Evolutionary conservation across 2,113 vertebrate genomes (phyloP).

Genomic region (Hippocampus comes): DNA sequence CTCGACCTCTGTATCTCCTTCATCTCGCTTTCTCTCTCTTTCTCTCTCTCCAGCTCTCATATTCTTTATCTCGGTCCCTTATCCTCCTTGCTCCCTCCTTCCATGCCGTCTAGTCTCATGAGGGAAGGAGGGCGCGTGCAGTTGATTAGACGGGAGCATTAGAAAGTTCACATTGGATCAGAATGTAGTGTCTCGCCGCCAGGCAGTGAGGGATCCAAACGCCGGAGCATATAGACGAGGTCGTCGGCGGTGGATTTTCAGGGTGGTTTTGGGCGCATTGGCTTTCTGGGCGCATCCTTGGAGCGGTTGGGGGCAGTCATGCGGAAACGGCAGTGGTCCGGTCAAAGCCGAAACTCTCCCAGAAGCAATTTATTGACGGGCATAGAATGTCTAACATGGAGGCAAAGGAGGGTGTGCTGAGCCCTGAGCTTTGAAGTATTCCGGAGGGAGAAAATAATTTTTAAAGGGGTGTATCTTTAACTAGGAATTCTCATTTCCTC

Average conservation of each 20-base stretch:
- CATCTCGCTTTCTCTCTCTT: slow-evolving; percentile 12
- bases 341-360: slow-evolving; percentile 56
- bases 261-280: slow-evolving; percentile 59
- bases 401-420: slow-evolving; percentile 35
- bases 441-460: slow-evolving; percentile 34
- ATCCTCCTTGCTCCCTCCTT: slow-evolving; percentile 34
- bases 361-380: slow-evolving; percentile 53
- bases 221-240: slow-evolving; percentile 51
- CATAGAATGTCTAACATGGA: slow-evolving; percentile 55
- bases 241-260: slow-evolving; percentile 54
- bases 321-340: slow-evolving; percentile 60
- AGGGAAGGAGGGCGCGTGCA: slow-evolving; percentile 36
- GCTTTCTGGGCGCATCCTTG: slow-evolving; percentile 60
- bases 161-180: slow-evolving; percentile 53
- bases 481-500: background rate
- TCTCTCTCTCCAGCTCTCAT: slow-evolving; percentile 2
- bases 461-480: slow-evolving; percentile 19
- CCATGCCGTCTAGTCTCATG: slow-evolving; percentile 48
- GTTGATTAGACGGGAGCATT: slow-evolving; percentile 64
- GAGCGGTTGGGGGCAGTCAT: slow-evolving; percentile 60
- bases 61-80: slow-evolving; percentile 22
- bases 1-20: slow-evolving; percentile 36
- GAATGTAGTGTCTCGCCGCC: slow-evolving; percentile 43
- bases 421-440: slow-evolving; percentile 41
- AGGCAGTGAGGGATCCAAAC: slow-evolving; percentile 54